Base-by-base conservation (phyloP, 53 echinoderm and acorn worm species). In the Holothuria scabra region DNA sequence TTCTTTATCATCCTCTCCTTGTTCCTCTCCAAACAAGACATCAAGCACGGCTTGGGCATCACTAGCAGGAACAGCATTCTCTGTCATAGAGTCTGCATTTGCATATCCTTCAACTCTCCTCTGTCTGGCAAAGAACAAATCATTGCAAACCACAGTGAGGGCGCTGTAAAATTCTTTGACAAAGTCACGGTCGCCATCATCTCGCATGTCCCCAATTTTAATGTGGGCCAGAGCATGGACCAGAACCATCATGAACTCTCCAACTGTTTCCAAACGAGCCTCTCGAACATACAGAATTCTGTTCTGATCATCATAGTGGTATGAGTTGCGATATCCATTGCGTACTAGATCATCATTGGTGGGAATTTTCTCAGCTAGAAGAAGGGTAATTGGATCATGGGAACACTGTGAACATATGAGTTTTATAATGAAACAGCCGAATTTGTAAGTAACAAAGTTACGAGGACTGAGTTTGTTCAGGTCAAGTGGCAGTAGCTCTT, bases 41-140 rank as follows among this genome's bases (percentile, higher is more conserved):
- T 88, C 87, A 64, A 97, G 85, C 20, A 94, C 82, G 35, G 83
- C 74, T 60, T 74, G 80, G 49, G 89, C 86, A 31, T 66, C 84
- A 38, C 37, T 55, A 21, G 84, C 57, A n/a, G 85, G 84, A 19
- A 79, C 70, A 3, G 60, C 66, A 1, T 62, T 62, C 31, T 89
- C 82, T 46, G 76, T 67, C 9, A 56, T n/a, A 30, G 59, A 23
- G 59, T 59, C 55, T 22, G 35, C 20, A 22, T 56, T 44, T 14
- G 62, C 84, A 16, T 35, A 41, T n/a, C 31, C 74, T 6, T 59
- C 25, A 22, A 9, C 68, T 28, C 84, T 66, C 33, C 99, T 90
- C 85, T 95, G 92, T 25, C 97, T 90, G 34, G 99, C 99, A 44
- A 97, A 97, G 95, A 97, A 97, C 65, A 97, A 91, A 55, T 97